Evolutionary conservation across 2,113 vertebrate genomes (phyloP), one percentile per base, ranked within the genome.

Genomic region (Heptranchias perlo): DNA sequence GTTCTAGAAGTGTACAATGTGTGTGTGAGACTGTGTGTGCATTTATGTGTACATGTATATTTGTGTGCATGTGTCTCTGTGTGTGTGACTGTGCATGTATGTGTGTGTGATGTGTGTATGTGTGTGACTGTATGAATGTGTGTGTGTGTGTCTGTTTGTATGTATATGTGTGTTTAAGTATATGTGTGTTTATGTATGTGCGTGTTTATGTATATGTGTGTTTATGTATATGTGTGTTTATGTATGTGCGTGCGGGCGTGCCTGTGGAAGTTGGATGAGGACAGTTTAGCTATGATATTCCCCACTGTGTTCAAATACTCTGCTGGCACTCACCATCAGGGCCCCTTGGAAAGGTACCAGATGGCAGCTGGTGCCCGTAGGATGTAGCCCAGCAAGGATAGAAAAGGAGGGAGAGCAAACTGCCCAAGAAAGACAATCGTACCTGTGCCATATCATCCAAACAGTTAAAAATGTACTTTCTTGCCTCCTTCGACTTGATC

Each of bases 391-490:
- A 64, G 35, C 58, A 62, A 62, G n/a, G 58, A 61, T 1, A 62
- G 14, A 28, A 87, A n/a, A 87, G 86, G 16, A 96, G 47, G 13
- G 21, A 35, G 84, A 44, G 31, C 39, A 61, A 91, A 31, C 96
- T 54, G 35, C 14, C 58, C 52, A 89, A 47, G 61, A 87, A 96
- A 49, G 44, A 78, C 8, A 96, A 31, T 39, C 97, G 97, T 98
- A 99, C 99, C 98, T 99, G 99, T 76, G 99, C 99, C 99, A 99
- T 99, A 93, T 99, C 99, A 97, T 99, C 99, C 97, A 99, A 97
- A 97, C 99, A 99, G 98, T 99, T 99, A 97, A 99, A 99, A 97
- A 99, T 99, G 97, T 99, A 99, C 97, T 99, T 99, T 96, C 99
- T 98, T 95, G 99, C 99, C 97, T 99, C 99, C 97, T 99, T 99